Percentiles rank a stretch among this genome's conserved stretches.
Evolutionary conservation across 2,113 vertebrate genomes (phyloP).

Genomic region (Dipodomys stephensi): DNA sequence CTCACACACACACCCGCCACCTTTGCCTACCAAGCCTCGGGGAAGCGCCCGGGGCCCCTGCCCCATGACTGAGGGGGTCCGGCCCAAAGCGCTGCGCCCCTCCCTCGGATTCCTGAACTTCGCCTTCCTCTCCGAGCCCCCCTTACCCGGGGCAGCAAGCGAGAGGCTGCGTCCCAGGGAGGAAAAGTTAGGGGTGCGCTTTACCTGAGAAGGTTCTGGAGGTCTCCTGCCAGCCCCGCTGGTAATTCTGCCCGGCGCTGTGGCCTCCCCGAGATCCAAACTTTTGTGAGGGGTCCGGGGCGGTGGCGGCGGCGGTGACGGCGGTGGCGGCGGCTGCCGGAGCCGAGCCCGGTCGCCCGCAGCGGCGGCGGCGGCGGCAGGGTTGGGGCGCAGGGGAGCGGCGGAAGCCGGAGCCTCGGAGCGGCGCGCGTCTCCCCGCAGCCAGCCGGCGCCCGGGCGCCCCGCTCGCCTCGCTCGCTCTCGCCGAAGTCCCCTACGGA

Average conservation of each 20-base stretch:
- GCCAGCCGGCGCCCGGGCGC: constrained; percentile 62
- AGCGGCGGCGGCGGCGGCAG: constrained; percentile 27
- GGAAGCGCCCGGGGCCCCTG: too few species aligned
- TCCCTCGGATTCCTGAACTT: constrained; percentile 70
- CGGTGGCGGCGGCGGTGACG: constrained; percentile 47
- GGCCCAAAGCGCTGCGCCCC: not conserved
- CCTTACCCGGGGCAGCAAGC: too few species aligned
- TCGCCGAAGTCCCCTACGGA: constrained; percentile 83
- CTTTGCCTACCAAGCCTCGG: not conserved
- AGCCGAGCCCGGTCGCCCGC: constrained; percentile 81
- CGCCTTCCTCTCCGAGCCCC: not conserved
- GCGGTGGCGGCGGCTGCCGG: constrained; percentile 46
- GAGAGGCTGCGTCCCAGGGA: accelerated
- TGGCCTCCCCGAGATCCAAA: constrained; percentile 80
- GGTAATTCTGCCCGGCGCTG: constrained; percentile 78
- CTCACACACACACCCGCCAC: not conserved
- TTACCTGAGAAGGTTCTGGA: constrained; percentile 84
- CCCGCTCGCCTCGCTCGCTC: constrained; percentile 75
- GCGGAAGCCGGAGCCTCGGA: constrained; percentile 61
- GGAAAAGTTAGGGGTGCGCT: not conserved
- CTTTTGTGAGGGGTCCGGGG: constrained; percentile 77
- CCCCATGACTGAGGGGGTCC: too few species aligned
- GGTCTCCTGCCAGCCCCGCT: constrained; percentile 77
- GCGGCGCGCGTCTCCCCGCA: constrained; percentile 61
- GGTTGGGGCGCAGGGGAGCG: constrained; percentile 61